Conservation (phyloP, 30 jellyfish, hydroid and myxozoan genomes). For the Chrysaora quinquecirrha region DNA sequence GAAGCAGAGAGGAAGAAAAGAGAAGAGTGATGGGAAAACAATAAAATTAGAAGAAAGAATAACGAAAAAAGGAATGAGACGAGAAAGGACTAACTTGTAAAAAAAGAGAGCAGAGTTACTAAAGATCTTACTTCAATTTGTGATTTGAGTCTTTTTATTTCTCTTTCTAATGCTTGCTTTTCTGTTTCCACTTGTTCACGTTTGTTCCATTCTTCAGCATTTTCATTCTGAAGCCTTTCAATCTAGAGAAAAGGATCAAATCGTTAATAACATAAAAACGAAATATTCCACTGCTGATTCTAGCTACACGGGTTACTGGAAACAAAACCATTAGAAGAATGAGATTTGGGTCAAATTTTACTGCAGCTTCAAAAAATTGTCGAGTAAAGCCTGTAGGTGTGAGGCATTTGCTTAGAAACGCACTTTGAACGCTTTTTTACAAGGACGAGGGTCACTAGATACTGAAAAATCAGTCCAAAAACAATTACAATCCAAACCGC, state of each 20-base stretch:
- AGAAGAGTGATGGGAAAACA: not conserved
- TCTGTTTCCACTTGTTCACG: constrained; percentile 87
- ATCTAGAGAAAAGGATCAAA: constrained; percentile 33
- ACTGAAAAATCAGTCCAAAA: too few relatives aligned
- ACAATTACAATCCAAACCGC: too few relatives aligned
- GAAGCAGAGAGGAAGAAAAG: not conserved
- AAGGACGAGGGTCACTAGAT: too few relatives aligned
- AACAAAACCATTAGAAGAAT: too few relatives aligned
- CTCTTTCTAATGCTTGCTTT: constrained; percentile 51
- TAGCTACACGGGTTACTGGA: too few relatives aligned
- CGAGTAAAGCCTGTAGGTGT: too few relatives aligned
- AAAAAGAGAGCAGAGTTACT: not conserved
- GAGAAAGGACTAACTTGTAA: not conserved
- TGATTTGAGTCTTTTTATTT: constrained; percentile 51
- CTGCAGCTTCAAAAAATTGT: too few relatives aligned
- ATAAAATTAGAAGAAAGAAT: not conserved
- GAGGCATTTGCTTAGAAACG: too few relatives aligned
- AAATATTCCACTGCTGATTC: too few relatives aligned
- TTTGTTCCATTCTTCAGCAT: constrained; percentile 80
- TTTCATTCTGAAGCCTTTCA: constrained; percentile 78
- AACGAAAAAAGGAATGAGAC: not conserved
- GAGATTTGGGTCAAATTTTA: too few relatives aligned
- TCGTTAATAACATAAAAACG: too few relatives aligned
- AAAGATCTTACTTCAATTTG: constrained; percentile 54
- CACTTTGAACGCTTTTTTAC: too few relatives aligned